Conservation (phyloP, 2,113 vertebrate species). For the Nannobrachium achirus region DNA sequence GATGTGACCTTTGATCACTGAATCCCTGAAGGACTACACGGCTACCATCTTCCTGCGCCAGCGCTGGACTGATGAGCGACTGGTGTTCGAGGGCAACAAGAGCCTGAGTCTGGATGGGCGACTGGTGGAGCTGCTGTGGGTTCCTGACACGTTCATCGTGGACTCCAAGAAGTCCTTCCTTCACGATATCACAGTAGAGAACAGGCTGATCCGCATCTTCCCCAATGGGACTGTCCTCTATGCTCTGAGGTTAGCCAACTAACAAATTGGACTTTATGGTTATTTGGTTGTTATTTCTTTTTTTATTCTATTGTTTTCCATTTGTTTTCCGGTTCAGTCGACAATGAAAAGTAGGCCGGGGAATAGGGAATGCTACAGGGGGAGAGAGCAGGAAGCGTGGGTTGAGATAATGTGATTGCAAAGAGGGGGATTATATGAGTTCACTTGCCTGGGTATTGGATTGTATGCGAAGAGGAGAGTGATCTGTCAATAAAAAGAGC, state of each 20-base stretch:
- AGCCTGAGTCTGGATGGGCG: conserved; percentile 90
- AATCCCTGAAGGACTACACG: conserved; percentile 83
- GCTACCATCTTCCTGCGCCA: conserved; percentile 92
- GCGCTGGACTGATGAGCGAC: conserved; percentile 89
- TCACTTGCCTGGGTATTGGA: conserved; percentile 37
- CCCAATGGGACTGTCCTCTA: conserved; percentile 92
- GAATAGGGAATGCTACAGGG: conserved; percentile 27
- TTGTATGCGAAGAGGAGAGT: conserved; percentile 14
- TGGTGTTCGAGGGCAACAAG: conserved; percentile 90
- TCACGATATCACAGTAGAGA: conserved; percentile 92
- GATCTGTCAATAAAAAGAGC: conserved; percentile 32
- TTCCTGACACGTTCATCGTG: conserved; percentile 91
- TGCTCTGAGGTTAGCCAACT: conserved; percentile 81
- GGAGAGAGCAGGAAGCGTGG: conserved; percentile 22
- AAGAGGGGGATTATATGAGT: conserved; percentile 31
- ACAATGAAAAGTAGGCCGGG: conserved; percentile 36
- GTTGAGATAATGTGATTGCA: conserved; percentile 42
- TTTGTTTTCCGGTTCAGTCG: conserved; percentile 24
- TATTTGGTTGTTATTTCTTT: too few relatives aligned
- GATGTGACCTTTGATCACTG: conserved; percentile 22
- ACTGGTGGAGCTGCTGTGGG: conserved; percentile 91
- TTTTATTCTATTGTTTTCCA: conserved; percentile 1
- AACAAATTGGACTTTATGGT: too few relatives aligned
- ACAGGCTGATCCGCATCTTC: conserved; percentile 91
- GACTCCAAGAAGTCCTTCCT: conserved; percentile 94